Evolutionary conservation across 2,797 vertebrate species (phyloP).

Genomic region (Catharus ustulatus): DNA sequence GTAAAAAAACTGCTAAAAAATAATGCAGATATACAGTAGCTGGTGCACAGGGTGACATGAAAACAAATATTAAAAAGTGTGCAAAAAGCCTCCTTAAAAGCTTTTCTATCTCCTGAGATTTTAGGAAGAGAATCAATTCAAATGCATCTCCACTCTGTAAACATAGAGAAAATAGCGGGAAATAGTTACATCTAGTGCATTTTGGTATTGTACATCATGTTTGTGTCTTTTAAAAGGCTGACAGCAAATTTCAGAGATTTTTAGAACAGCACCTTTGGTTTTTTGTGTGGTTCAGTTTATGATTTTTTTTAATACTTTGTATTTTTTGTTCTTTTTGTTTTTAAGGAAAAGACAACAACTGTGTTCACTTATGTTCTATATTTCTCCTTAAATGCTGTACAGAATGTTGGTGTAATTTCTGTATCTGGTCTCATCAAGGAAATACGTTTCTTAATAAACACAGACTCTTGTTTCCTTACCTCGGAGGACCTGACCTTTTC

Average conservation of each 20-base stretch:
- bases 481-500: background rate
- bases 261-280: background rate
- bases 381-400: background rate
- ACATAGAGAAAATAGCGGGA: background rate
- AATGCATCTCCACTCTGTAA: background rate
- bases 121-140: constrained; percentile 39
- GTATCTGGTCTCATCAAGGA: background rate
- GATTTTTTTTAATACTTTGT: background rate
- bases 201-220: background rate
- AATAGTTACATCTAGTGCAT: constrained; percentile 13
- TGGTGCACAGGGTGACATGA: background rate
- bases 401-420: background rate
- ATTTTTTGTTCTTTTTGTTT: background rate
- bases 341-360: background rate
- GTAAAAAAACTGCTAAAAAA: constrained; percentile 27
- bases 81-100: constrained; percentile 62
- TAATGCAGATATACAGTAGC: background rate
- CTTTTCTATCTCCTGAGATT: constrained; percentile 51
- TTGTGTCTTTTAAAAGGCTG: background rate
- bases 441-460: background rate
- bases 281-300: background rate
- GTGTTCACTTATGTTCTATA: background rate
- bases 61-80: constrained; percentile 52
- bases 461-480: background rate
- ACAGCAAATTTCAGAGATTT: background rate